A percentile compares a stretch with the other conserved stretches of the same genome.
Evolutionary conservation across 2,888 invertebrate genomes (phyloP).

Genomic region (Platynereis dumerilii): DNA sequence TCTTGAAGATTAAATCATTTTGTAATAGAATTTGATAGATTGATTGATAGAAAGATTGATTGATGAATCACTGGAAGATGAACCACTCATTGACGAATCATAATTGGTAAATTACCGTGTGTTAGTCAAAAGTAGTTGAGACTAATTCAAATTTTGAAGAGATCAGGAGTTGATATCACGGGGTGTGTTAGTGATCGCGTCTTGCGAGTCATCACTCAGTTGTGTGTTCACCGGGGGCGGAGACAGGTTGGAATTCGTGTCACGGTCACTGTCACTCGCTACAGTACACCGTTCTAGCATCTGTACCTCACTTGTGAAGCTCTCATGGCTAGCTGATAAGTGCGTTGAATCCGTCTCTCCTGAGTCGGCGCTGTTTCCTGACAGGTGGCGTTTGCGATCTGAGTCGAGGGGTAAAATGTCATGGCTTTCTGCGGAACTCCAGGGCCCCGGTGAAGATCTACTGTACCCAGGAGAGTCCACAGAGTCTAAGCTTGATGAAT

Average conservation of each 20-base stretch:
- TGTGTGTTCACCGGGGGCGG: too few species aligned
- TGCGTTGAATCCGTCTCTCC: constrained; percentile 14
- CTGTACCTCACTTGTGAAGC: constrained; percentile 25
- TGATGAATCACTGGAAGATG: too few species aligned
- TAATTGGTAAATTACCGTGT: too few species aligned
- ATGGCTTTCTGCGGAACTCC: not conserved
- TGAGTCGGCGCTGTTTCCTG: constrained; percentile 11
- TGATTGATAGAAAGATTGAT: too few species aligned
- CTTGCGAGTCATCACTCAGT: too few species aligned
- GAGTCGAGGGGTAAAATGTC: not conserved
- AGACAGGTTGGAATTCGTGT: not conserved
- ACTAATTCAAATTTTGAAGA: too few species aligned
- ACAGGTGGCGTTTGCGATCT: constrained; percentile 14
- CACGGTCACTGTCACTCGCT: constrained; percentile 15
- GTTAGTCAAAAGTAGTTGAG: too few species aligned
- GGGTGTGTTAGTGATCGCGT: too few species aligned
- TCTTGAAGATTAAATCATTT: too few species aligned
- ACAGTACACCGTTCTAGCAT: constrained; percentile 30
- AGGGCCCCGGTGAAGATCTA: constrained; percentile 3
- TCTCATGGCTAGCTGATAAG: constrained; percentile 9
- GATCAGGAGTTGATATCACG: too few species aligned
- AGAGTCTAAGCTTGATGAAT: constrained; percentile 21
- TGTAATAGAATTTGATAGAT: too few species aligned
- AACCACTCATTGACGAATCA: too few species aligned
- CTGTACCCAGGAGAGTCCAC: constrained; percentile 17